Base-by-base conservation (phyloP, 2,888 invertebrate genomes). In the Phragmatobia fuliginosa region DNA sequence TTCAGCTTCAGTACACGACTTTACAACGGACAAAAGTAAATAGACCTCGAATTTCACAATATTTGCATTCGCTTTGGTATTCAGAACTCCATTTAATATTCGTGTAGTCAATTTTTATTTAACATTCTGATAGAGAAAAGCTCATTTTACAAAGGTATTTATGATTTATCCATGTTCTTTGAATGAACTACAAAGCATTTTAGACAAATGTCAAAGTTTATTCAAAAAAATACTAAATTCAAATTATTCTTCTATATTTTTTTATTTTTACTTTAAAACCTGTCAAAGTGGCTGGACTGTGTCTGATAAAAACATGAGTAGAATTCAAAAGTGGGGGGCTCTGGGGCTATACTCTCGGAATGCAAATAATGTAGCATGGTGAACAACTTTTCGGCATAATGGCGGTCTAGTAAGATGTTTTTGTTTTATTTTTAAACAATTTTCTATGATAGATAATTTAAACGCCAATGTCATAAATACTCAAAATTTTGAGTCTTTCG, bases 61-160 rank as follows among this genome's bases (percentile, higher is more conserved):
- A 62, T 62, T 62, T 41, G 28, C 31, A 62, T 62, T 41, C 18
- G 31, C 62, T 62, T 41, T 62, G 41, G 28, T 62, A 62, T 62
- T 38, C 41, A 62, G 31, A 41, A 31, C 10, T 6, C 41, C 31
- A 28, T 41, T 62, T 31, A 31, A 31, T 62, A 62, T 62, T 41
- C 41, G 28, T 31, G 8, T 41, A 31, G 41, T 31, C 16, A 21
- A 16, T 28, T 41, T 61, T 38, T 62, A 28, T 62, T 38, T 31
- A 56, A 56, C 56, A 56, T 56, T 16, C 28, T 56, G 56, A 56
- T 56, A 56, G 28, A 28, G 6, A 41, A 41, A 31, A 21, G 31
- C 11, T 41, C n/a, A n/a, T n/a, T n/a, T 62, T 21, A 18, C 28
- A 31, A 41, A 62, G 31, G 21, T 62, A 31, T 62, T 62, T 62